Evolutionary conservation across 35 echinoderm and acorn worm genomes (phyloP).

Genomic region (Lytechinus pictus): DNA sequence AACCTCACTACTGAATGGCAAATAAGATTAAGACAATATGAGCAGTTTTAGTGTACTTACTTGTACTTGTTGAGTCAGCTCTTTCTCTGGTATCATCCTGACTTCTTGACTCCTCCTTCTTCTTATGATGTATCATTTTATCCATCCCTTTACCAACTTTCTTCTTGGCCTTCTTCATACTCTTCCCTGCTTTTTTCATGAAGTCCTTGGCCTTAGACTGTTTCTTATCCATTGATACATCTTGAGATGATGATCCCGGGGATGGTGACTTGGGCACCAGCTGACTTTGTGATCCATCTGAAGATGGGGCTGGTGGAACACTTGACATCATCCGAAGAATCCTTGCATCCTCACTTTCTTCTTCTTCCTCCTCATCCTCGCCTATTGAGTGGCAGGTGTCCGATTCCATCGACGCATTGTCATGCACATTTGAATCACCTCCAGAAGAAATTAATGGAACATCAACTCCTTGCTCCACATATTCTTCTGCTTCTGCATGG

Average conservation of each 20-base stretch:
- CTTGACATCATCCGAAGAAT: conserved; percentile 12
- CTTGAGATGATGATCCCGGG: background rate
- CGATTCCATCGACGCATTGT: background rate
- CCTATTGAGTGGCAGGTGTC: conserved; percentile 40
- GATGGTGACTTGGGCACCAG: conserved; percentile 24
- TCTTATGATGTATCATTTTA: conserved; percentile 15
- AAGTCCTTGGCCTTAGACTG: conserved; percentile 34
- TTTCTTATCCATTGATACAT: conserved; percentile 33
- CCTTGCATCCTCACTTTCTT: conserved; percentile 41
- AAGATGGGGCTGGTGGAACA: background rate
- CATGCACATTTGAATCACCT: background rate
- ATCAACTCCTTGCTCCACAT: background rate
- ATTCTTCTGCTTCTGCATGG: background rate
- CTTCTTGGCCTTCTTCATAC: conserved; percentile 45
- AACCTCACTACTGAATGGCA: too few species aligned
- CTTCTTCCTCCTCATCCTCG: conserved; percentile 37
- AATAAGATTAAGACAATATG: too few species aligned
- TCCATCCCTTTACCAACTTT: conserved; percentile 38
- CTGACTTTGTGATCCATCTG: background rate
- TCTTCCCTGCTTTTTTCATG: conserved; percentile 44
- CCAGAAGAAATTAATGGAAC: background rate
- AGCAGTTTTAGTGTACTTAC: background rate
- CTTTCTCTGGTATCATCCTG: background rate
- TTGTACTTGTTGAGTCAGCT: conserved; percentile 17
- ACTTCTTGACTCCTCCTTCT: background rate